Conservation (phyloP, 2,888 invertebrate genomes). For the Athalia circularis region DNA sequence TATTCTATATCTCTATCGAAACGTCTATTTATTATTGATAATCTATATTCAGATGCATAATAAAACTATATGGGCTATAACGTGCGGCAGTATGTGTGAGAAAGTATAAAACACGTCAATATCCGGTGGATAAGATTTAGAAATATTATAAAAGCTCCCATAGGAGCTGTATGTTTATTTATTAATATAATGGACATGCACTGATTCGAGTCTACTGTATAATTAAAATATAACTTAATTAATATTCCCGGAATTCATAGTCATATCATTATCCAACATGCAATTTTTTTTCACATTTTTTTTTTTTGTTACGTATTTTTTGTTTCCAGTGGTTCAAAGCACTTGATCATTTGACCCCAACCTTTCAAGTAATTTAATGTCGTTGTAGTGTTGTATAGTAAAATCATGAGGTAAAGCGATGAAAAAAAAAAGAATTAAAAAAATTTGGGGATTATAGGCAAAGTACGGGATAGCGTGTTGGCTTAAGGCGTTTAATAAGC, state of each 20-base stretch:
- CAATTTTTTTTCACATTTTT: background rate
- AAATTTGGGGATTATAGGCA: slow-evolving; percentile 47
- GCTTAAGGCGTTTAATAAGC: slow-evolving; percentile 66
- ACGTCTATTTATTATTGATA: slow-evolving; percentile 70
- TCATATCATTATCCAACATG: background rate
- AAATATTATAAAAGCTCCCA: background rate
- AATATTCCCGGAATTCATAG: background rate
- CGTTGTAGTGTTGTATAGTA: background rate
- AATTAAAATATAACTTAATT: no score
- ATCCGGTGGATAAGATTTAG: slow-evolving; percentile 22
- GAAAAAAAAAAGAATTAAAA: slow-evolving; percentile 1
- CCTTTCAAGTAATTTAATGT: background rate
- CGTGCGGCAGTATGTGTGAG: slow-evolving; percentile 9
- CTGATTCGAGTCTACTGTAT: no score
- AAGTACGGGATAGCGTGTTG: slow-evolving; percentile 59
- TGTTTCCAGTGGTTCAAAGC: background rate
- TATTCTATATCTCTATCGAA: slow-evolving; percentile 47
- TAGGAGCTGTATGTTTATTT: background rate
- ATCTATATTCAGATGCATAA: slow-evolving; percentile 69
- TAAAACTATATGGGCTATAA: slow-evolving; percentile 55
- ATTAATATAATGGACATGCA: background rate
- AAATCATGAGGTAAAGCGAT: slow-evolving; percentile 21
- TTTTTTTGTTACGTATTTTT: background rate
- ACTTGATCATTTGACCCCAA: background rate
- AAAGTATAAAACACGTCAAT: slow-evolving; percentile 16